These are phyloP conservation scores for Eulemur albifrons DNA, from an alignment of 2,797 vertebrate genomes.

Conservation along the genomic window DNA sequence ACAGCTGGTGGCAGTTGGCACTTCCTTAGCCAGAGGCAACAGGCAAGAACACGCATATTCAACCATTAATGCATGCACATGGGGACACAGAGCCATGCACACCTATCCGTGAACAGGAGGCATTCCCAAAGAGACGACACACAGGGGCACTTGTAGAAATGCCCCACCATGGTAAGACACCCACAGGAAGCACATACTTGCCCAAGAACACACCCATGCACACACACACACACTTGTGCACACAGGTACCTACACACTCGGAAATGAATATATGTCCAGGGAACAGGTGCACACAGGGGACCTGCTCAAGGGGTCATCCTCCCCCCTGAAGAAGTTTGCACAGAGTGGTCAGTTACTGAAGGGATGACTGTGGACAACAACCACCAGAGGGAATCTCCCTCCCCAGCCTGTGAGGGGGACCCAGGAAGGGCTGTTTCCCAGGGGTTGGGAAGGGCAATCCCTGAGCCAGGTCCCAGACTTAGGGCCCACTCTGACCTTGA, in stretches of 20 bases:
- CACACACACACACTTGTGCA: neutral
- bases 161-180: neutral
- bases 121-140: neutral
- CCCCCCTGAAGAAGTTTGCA: neutral
- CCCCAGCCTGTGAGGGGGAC: neutral
- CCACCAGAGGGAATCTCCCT: neutral
- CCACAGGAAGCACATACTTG: neutral
- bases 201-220: neutral
- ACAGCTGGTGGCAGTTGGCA: neutral
- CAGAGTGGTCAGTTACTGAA: neutral
- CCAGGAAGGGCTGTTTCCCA: neutral
- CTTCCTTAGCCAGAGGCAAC: conserved; percentile 48
- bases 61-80: neutral
- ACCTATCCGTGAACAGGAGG: neutral
- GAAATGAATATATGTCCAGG: neutral
- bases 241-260: neutral
- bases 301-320: neutral
- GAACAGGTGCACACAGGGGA: neutral
- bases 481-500: conserved; percentile 58
- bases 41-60: neutral
- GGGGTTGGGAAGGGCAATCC: neutral
- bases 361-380: neutral
- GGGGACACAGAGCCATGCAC: neutral
- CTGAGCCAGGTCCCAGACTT: neutral
- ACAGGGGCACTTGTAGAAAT: neutral